phyloP scores from a whole-genome alignment of 2,888 invertebrate genomes.

The Drosophila mimetica region DNA sequence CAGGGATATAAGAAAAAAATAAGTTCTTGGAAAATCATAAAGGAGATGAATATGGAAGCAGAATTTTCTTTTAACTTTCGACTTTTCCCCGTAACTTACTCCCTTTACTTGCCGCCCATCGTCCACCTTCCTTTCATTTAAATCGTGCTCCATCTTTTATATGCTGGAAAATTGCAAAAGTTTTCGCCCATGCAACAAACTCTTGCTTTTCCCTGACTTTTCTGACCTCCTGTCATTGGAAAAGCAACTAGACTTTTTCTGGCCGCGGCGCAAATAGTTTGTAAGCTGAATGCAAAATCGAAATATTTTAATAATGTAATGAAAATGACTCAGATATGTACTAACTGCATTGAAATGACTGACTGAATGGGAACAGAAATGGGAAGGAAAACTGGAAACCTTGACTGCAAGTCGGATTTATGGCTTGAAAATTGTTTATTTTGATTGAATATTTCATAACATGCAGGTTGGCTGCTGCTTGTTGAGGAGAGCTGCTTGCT shows the following conservation, averaged over 20 bases:
- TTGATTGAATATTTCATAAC: constrained; percentile 60
- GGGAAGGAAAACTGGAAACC: constrained; percentile 5
- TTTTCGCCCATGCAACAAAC: constrained; percentile 23
- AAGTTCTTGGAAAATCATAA: neutral
- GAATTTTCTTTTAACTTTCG: neutral
- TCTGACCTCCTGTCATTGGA: constrained; percentile 18
- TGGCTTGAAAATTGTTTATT: constrained; percentile 52
- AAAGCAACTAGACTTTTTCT: constrained; percentile 14
- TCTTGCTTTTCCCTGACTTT: constrained; percentile 6
- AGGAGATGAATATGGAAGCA: neutral
- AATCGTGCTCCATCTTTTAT: constrained; percentile 8
- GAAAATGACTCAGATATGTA: constrained; percentile 45
- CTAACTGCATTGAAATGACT: constrained; percentile 15
- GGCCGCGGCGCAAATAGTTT: constrained; percentile 38
- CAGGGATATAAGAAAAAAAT: too few species aligned
- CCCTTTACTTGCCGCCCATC: neutral
- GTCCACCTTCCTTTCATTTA: neutral
- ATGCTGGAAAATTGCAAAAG: constrained; percentile 46
- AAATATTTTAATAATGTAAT: constrained; percentile 64
- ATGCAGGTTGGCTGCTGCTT: constrained; percentile 3
- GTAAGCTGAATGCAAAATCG: constrained; percentile 42
- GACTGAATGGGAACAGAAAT: constrained; percentile 17
- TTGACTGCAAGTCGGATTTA: constrained; percentile 40
- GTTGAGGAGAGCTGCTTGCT: neutral
- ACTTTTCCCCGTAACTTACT: neutral